These are phyloP conservation scores for Neoarius graeffei DNA, from an alignment of 2,113 vertebrate species.

Conservation along the genomic window DNA sequence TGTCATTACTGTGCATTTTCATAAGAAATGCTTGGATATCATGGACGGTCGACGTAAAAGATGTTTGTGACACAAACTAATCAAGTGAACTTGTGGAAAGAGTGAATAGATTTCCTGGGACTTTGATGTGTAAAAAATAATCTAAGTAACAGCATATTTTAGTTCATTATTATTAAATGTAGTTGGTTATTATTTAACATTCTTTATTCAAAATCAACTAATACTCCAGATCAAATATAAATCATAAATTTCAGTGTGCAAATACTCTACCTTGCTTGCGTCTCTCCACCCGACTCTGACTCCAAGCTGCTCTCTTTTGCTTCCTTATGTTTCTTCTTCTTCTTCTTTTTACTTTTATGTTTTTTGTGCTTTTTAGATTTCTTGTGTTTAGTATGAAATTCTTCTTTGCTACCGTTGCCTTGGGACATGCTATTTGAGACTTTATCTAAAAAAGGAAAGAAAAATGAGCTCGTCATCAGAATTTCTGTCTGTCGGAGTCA, in stretches of 20 bases:
- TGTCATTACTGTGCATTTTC: neutral
- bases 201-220: neutral
- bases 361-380: slow-evolving; percentile 87
- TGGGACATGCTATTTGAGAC: slow-evolving; percentile 1
- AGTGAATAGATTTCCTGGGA: no score
- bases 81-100: no score
- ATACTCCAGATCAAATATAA: neutral
- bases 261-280: slow-evolving; percentile 60
- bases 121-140: no score
- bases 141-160: neutral
- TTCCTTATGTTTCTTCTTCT: slow-evolving; percentile 81
- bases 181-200: neutral
- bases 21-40: neutral
- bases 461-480: neutral
- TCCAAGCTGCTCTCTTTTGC: slow-evolving; percentile 75
- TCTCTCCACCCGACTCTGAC: slow-evolving; percentile 67
- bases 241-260: neutral
- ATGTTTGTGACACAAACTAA: no score
- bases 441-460: slow-evolving; percentile 33
- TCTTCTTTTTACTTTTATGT: slow-evolving; percentile 93
- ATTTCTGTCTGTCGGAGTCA: neutral
- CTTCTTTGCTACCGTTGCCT: slow-evolving; percentile 54
- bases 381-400: slow-evolving; percentile 73
- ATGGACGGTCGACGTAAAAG: neutral
- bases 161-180: neutral